A percentile compares a stretch with the other conserved stretches of the same genome.
Conservation (phyloP, 2,888 invertebrate genomes). For the Tachina grossa region DNA sequence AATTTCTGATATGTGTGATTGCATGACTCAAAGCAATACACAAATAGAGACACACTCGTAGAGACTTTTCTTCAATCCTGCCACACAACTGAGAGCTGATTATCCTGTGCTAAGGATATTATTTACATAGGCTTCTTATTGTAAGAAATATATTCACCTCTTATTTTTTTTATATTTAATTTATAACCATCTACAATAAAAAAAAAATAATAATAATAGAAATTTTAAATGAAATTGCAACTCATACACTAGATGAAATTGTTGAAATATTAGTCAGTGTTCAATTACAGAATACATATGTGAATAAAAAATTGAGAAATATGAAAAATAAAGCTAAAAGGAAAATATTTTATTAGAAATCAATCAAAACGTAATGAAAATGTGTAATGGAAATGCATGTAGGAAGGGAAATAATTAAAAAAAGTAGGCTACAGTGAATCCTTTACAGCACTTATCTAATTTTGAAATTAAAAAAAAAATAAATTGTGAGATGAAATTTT, state of each 20-base stretch:
- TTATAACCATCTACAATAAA: too few relatives aligned
- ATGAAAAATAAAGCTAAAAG: background rate
- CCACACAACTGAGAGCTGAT: slow-evolving; percentile 5
- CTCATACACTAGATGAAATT: background rate
- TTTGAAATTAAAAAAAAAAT: too few relatives aligned
- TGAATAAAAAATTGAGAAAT: background rate
- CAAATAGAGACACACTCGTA: background rate
- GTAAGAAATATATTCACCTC: slow-evolving; percentile 58
- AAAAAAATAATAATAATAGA: background rate
- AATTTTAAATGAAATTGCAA: slow-evolving; percentile 42
- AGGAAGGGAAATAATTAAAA: too few relatives aligned
- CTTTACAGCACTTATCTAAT: too few relatives aligned
- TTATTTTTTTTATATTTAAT: slow-evolving; percentile 41
- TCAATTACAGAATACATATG: slow-evolving; percentile 47
- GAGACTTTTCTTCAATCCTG: background rate
- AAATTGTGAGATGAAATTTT: too few relatives aligned
- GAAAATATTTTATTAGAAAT: background rate
- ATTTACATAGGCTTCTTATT: slow-evolving; percentile 61
- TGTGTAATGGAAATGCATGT: background rate
- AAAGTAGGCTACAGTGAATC: too few relatives aligned
- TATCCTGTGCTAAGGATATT: slow-evolving; percentile 40
- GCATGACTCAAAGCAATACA: background rate
- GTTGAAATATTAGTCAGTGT: slow-evolving; percentile 8
- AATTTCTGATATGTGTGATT: background rate
- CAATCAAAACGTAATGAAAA: background rate